Conservation (phyloP, 2,888 invertebrate species). For the Sericinus montela region DNA sequence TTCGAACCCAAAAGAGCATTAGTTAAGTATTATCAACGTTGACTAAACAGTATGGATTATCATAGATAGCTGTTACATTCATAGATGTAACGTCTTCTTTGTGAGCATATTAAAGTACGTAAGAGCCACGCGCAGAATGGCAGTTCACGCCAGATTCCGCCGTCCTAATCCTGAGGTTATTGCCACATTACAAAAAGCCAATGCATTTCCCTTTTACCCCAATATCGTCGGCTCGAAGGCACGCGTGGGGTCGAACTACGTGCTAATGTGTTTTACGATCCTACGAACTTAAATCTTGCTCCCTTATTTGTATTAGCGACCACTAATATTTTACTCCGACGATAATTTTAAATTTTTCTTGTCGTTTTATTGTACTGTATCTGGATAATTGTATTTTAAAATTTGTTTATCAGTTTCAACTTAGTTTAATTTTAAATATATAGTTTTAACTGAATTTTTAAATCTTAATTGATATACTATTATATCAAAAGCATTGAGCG, state of each 20-base stretch:
- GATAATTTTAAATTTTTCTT: too few species aligned
- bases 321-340: constrained; percentile 7
- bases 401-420: too few species aligned
- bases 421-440: too few species aligned
- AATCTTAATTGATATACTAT: too few species aligned
- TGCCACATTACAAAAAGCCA: constrained; percentile 71
- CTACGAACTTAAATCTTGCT: constrained; percentile 44
- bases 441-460: too few species aligned
- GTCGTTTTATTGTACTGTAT: too few species aligned
- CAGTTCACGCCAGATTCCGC: constrained; percentile 36
- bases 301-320: constrained; percentile 37
- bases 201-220: constrained; percentile 65
- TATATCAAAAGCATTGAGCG: too few species aligned
- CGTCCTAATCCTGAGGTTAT: constrained; percentile 61
- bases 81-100: constrained; percentile 38
- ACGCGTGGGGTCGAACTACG: constrained; percentile 52
- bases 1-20: too few species aligned
- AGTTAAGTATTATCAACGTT: not conserved
- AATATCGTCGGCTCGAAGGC: constrained; percentile 43
- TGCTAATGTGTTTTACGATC: constrained; percentile 72
- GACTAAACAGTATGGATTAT: not conserved
- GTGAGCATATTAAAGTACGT: constrained; percentile 41
- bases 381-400: too few species aligned
- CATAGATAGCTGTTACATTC: constrained; percentile 25
- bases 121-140: constrained; percentile 44